Evolutionary conservation across 2,888 invertebrate genomes (phyloP).

Genomic region (Brachyopa scutellaris): DNA sequence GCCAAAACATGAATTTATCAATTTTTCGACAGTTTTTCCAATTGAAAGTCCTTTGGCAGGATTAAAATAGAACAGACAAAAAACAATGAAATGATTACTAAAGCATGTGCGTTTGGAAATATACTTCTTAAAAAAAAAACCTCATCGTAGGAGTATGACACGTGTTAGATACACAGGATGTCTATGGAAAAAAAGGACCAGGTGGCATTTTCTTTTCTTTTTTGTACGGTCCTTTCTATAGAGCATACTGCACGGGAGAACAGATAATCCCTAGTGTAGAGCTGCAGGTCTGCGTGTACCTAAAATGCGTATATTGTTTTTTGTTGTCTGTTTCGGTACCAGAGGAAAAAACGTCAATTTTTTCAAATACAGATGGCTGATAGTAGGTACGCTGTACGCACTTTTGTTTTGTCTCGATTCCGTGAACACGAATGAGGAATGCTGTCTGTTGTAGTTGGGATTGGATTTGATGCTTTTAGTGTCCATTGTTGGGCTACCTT

Average conservation of each 20-base stretch:
- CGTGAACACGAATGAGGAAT: slow-evolving; percentile 1
- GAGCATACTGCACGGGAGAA: slow-evolving; percentile 62
- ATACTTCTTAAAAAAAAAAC: slow-evolving; percentile 16
- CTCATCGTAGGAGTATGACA: slow-evolving; percentile 62
- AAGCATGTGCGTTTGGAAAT: slow-evolving; percentile 50
- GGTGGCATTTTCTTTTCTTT: slow-evolving; percentile 50
- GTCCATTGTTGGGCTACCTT: slow-evolving; percentile 32
- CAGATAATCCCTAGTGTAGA: slow-evolving; percentile 50
- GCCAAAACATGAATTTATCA: slow-evolving; percentile 51
- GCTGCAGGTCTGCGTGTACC: slow-evolving; percentile 38
- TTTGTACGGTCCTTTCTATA: slow-evolving; percentile 31
- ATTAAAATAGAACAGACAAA: slow-evolving; percentile 27
- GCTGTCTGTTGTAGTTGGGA: slow-evolving; percentile 23
- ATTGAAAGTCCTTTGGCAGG: slow-evolving; percentile 16
- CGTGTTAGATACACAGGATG: slow-evolving; percentile 69
- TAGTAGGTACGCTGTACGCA: slow-evolving; percentile 39
- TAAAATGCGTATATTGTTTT: slow-evolving; percentile 19
- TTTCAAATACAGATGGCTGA: slow-evolving; percentile 50
- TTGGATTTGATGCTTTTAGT: slow-evolving; percentile 29
- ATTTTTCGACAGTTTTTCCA: slow-evolving; percentile 18
- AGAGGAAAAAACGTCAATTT: background rate
- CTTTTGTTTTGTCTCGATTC: slow-evolving; percentile 9
- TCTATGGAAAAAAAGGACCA: slow-evolving; percentile 61
- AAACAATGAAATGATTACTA: slow-evolving; percentile 1
- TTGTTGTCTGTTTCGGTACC: background rate